Percentiles rank a stretch among this genome's conserved stretches.
These are phyloP conservation scores for Labroides dimidiatus DNA, from an alignment of 2,797 vertebrate species.

Conservation along the genomic window DNA sequence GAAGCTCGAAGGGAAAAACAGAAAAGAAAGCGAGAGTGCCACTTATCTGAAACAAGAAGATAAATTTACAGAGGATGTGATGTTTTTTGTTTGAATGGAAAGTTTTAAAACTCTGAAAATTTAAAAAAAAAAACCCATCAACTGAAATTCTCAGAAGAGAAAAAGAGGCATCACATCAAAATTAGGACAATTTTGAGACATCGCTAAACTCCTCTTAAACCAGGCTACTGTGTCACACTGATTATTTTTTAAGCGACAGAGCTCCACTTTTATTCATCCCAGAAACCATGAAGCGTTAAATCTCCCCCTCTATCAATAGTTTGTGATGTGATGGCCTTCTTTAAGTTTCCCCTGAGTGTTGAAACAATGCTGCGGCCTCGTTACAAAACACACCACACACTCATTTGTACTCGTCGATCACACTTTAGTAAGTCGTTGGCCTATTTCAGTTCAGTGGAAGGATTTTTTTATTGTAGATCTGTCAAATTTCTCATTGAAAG, in stretches of 20 bases:
- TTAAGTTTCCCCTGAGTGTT: conserved; percentile 63
- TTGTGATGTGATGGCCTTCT: conserved; percentile 65
- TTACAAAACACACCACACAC: conserved; percentile 45
- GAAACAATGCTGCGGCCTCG: conserved; percentile 63
- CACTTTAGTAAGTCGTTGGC: conserved; percentile 32
- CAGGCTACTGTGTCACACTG: conserved; percentile 41
- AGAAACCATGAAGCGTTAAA: conserved; percentile 65
- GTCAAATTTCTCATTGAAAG: no score
- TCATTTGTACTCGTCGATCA: conserved; percentile 53
- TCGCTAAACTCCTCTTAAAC: conserved; percentile 23
- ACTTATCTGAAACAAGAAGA: no score
- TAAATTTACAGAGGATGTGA: no score
- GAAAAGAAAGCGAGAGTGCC: no score
- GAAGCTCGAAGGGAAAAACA: no score
- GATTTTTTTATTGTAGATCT: no score
- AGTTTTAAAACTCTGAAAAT: no score
- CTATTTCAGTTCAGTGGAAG: conserved; percentile 48
- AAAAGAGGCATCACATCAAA: background rate
- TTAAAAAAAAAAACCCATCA: no score
- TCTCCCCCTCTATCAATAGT: conserved; percentile 61
- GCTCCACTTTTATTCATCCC: conserved; percentile 62
- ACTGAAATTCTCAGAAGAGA: background rate
- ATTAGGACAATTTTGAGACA: background rate
- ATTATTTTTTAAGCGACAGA: conserved; percentile 37
- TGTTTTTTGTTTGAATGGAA: no score